Base-by-base conservation (phyloP, 2,888 invertebrate genomes). In the Flexamia atlantica region DNA sequence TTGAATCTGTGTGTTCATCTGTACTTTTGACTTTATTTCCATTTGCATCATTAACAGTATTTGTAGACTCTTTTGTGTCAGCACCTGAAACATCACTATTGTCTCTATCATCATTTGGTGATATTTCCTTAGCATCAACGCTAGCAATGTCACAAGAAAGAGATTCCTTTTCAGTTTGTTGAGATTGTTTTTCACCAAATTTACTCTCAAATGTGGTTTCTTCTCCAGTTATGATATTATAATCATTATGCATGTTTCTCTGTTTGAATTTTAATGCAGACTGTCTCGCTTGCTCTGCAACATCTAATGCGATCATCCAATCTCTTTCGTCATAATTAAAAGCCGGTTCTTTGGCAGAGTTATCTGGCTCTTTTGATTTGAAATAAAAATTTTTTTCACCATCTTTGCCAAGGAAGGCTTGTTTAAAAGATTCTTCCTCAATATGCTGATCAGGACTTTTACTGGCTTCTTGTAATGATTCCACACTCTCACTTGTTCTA, bases 241-340 rank as follows among this genome's bases (percentile, higher is more conserved):
- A 83, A 25, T 83, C 83, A 80, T 70, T 83, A 32, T 23, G 60
- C 83, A 83, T 83, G 23, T 64, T 79, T 80, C 80, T 80, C n/a
- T 79, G 82, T 68, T 64, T 82, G n/a, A 82, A 82, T 76, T 57
- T 25, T 10, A 76, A 57, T 46, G 82, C 84, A 46, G 74, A 57
- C n/a, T 79, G 50, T 53, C 84, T 84, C 36, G 82, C 68, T 42
- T 84, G 74, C n/a, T 46, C 64, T 14, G 82, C 84, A 32, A 76
- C 68, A 64, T 60, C 46, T 14, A 53, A 50, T 25, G 82, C 84
- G 25, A 46, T 42, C 36, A 82, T 25, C 68, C 74, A 32, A 30
- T 84, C 74, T 64, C 76, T 60, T 20, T 46, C 76, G 57, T 81
- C 46, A 14, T 72, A 57, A 30, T 36, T 30, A 14, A 80, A 40